A percentile compares a stretch with the other conserved stretches of the same genome.
Conservation (phyloP, 2,888 invertebrate species). For the Iselma pallidipennis region DNA sequence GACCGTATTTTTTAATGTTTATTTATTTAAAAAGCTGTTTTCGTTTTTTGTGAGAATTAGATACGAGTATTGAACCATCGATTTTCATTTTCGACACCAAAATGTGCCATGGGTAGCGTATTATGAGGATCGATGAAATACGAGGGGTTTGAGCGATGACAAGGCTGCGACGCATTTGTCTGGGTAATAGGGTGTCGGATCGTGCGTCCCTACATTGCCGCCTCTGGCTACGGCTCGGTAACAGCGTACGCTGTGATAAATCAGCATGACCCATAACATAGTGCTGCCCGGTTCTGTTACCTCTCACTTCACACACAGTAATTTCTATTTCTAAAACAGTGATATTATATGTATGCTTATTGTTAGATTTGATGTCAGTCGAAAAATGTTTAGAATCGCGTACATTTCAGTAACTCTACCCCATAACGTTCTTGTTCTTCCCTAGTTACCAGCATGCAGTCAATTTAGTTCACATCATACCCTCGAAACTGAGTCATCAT, state of each 20-base stretch:
- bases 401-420: too few species aligned
- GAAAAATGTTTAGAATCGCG: too few species aligned
- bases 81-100: background rate
- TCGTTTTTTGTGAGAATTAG: background rate
- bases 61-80: background rate
- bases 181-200: constrained; percentile 43
- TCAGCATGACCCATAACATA: constrained; percentile 38
- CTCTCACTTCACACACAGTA: background rate
- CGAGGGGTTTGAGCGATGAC: constrained; percentile 40
- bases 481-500: background rate
- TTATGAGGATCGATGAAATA: constrained; percentile 24
- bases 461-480: background rate
- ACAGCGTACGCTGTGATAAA: constrained; percentile 39
- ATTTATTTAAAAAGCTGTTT: too few species aligned
- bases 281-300: background rate
- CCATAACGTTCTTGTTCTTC: background rate
- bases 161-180: constrained; percentile 45
- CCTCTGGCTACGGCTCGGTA: constrained; percentile 31
- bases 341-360: background rate
- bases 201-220: constrained; percentile 21
- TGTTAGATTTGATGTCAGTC: too few species aligned
- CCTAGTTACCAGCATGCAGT: background rate
- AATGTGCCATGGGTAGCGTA: background rate
- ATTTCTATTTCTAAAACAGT: background rate
- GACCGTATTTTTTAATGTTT: background rate